phyloP scores from a whole-genome alignment of 2,113 vertebrate species.

The Tamias sibiricus region DNA sequence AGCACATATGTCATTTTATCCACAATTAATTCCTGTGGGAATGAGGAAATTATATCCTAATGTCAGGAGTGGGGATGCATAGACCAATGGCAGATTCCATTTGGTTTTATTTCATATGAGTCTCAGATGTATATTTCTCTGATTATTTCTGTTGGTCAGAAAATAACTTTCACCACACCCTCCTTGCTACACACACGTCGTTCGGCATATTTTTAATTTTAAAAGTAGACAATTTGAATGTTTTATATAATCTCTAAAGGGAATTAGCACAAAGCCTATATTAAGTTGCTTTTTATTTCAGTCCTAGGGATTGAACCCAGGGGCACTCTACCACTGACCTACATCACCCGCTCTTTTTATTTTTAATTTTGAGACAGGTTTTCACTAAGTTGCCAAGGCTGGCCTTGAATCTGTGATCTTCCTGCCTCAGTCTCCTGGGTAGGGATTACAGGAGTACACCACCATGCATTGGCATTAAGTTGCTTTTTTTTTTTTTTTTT shows the following conservation, averaged over 20 bases:
- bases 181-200: neutral
- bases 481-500: neutral
- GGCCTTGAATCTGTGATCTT: too few relatives aligned
- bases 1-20: conserved; percentile 6
- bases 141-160: conserved; percentile 39
- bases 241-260: conserved; percentile 33
- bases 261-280: neutral
- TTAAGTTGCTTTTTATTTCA: neutral
- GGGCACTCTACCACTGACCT: too few relatives aligned
- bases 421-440: too few relatives aligned
- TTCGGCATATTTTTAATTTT: conserved; percentile 42
- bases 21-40: conserved; percentile 38
- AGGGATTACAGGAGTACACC: too few relatives aligned
- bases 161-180: neutral
- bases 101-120: conserved; percentile 58
- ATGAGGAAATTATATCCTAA: conserved; percentile 39
- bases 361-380: too few relatives aligned
- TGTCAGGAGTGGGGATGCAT: neutral
- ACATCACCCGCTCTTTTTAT: too few relatives aligned
- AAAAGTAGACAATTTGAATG: conserved; percentile 36
- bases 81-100: neutral
- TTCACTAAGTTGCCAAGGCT: too few relatives aligned
- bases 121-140: conserved; percentile 50
- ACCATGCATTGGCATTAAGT: too few relatives aligned
- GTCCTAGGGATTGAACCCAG: too few relatives aligned